phyloP scores from a whole-genome alignment of 2,888 invertebrate species.

The Drosophila histrio region DNA sequence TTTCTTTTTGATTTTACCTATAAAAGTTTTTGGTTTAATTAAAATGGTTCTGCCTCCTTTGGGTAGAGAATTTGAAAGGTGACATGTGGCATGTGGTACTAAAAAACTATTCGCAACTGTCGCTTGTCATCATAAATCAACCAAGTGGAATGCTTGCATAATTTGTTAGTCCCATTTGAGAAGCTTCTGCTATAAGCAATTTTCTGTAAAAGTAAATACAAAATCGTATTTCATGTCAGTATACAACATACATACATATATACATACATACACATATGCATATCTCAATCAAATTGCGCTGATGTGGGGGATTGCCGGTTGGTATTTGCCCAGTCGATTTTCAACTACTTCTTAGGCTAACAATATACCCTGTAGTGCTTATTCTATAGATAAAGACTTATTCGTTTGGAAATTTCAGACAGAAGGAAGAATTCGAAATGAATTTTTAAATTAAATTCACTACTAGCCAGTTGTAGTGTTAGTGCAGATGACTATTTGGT shows the following conservation, averaged over 20 bases:
- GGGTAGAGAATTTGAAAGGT: neutral
- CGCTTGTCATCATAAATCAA: conserved; percentile 50
- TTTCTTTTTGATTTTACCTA: neutral
- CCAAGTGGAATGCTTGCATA: conserved; percentile 50
- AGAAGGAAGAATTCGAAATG: neutral
- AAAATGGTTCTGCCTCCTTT: conserved; percentile 16
- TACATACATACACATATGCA: conserved; percentile 35
- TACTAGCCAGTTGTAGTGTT: neutral
- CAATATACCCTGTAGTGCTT: no score
- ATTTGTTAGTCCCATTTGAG: conserved; percentile 47
- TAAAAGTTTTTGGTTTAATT: conserved; percentile 44
- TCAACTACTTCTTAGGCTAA: neutral
- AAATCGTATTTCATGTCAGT: conserved; percentile 64
- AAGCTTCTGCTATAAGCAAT: conserved; percentile 61
- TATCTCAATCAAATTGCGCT: conserved; percentile 26
- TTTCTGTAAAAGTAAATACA: conserved; percentile 67
- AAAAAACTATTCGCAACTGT: conserved; percentile 27
- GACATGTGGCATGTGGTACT: neutral
- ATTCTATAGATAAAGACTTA: neutral
- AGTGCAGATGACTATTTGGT: neutral
- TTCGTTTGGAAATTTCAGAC: neutral
- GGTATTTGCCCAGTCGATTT: neutral
- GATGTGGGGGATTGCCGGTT: neutral
- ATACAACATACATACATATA: neutral
- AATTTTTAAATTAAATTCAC: neutral